These are phyloP conservation scores for Cisticola juncidis DNA, from an alignment of 2,113 vertebrate species.

Conservation along the genomic window DNA sequence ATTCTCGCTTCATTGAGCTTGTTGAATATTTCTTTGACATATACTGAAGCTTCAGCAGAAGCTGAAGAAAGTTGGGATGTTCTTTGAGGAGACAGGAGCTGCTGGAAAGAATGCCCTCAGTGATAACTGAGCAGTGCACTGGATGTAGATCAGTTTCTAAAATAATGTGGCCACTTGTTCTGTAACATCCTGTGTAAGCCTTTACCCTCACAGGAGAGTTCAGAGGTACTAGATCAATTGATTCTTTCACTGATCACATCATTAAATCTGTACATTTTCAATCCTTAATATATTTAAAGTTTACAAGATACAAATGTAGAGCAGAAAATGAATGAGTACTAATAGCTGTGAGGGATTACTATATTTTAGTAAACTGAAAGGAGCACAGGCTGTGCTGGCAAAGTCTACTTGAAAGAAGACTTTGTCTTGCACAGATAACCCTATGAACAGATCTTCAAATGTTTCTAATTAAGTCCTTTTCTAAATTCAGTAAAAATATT, in stretches of 20 bases:
- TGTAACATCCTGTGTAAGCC: background rate
- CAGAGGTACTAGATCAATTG: background rate
- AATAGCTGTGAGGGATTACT: background rate
- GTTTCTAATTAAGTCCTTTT: background rate
- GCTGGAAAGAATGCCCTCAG: background rate
- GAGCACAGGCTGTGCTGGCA: background rate
- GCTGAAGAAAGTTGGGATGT: background rate
- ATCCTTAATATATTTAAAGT: background rate
- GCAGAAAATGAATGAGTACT: background rate
- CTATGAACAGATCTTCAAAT: background rate
- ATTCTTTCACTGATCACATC: background rate
- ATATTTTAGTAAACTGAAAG: background rate
- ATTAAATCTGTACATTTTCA: background rate
- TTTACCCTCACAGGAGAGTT: background rate
- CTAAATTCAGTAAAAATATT: background rate
- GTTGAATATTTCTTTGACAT: background rate
- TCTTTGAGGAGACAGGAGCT: background rate
- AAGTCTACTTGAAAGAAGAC: background rate
- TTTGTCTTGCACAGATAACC: background rate
- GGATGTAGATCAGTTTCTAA: background rate
- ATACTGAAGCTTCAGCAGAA: background rate
- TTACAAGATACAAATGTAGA: background rate
- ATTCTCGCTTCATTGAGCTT: background rate
- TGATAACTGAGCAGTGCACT: background rate
- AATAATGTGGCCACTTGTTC: background rate